Conservation (phyloP, 30 jellyfish, hydroid and myxozoan species). For the Turritopsis dohrnii region DNA sequence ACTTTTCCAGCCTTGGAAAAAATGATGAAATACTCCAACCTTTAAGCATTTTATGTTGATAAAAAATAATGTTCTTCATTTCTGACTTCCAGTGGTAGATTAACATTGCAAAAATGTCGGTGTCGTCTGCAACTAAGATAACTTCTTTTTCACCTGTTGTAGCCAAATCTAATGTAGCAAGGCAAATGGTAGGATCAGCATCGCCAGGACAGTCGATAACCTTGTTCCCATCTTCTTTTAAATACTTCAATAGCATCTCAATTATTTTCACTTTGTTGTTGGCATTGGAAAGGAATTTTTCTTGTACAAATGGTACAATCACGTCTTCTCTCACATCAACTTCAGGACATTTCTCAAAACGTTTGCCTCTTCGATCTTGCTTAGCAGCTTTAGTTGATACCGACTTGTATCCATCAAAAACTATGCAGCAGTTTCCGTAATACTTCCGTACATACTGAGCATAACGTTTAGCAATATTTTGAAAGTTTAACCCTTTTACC, state of each 20-base stretch:
- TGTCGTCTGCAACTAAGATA: conserved; percentile 28
- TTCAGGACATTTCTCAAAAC: neutral
- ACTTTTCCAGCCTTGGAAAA: neutral
- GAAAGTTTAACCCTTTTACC: neutral
- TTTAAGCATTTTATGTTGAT: conserved; percentile 4
- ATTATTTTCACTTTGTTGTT: conserved; percentile 12
- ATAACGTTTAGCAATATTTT: neutral
- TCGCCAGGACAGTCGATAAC: conserved; percentile 29
- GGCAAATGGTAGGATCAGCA: conserved; percentile 46
- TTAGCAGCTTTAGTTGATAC: neutral
- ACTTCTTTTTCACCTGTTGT: neutral
- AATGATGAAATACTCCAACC: conserved; percentile 27
- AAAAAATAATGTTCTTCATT: conserved; percentile 15
- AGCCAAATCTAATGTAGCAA: conserved; percentile 34
- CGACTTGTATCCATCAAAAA: conserved; percentile 26
- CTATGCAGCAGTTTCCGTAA: conserved; percentile 9
- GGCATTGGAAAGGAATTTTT: neutral
- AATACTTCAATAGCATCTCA: conserved; percentile 13
- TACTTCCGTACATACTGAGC: conserved; percentile 1
- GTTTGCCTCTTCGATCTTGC: neutral
- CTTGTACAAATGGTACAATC: conserved; percentile 4
- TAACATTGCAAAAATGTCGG: conserved; percentile 19
- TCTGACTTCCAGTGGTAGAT: conserved; percentile 21
- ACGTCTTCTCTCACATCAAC: neutral
- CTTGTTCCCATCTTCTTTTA: conserved; percentile 28